Conservation (phyloP, 2,113 vertebrate species). For the Passer domesticus region DNA sequence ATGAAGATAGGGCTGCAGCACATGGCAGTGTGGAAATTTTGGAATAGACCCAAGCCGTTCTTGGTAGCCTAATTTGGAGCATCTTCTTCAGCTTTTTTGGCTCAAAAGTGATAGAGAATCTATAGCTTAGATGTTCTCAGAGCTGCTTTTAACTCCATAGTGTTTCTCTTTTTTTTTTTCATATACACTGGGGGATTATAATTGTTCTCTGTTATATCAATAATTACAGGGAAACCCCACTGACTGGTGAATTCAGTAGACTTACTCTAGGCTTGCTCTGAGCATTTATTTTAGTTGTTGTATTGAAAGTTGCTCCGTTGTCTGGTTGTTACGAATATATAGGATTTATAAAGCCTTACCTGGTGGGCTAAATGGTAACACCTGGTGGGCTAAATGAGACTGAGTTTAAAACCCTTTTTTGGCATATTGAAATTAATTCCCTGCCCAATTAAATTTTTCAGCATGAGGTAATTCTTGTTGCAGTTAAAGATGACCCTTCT, state of each 20-base stretch:
- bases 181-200: accelerated
- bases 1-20: background rate
- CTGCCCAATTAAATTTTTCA: background rate
- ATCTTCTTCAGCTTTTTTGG: background rate
- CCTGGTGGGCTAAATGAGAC: no score
- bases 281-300: background rate
- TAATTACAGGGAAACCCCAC: background rate
- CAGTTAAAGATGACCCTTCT: background rate
- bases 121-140: background rate
- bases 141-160: background rate
- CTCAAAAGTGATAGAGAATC: background rate
- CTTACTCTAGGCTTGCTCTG: background rate
- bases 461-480: background rate
- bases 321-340: background rate
- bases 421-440: background rate
- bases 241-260: background rate
- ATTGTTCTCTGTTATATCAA: background rate
- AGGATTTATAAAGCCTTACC: background rate
- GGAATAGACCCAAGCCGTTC: background rate
- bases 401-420: background rate
- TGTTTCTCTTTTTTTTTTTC: background rate
- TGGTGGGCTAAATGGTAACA: no score
- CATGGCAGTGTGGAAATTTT: background rate
- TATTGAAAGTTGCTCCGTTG: background rate
- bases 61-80: background rate